A percentile compares a stretch with the other conserved stretches of the same genome.
Evolutionary conservation across 2,113 vertebrate species (phyloP).

Genomic region (Anhinga anhinga): DNA sequence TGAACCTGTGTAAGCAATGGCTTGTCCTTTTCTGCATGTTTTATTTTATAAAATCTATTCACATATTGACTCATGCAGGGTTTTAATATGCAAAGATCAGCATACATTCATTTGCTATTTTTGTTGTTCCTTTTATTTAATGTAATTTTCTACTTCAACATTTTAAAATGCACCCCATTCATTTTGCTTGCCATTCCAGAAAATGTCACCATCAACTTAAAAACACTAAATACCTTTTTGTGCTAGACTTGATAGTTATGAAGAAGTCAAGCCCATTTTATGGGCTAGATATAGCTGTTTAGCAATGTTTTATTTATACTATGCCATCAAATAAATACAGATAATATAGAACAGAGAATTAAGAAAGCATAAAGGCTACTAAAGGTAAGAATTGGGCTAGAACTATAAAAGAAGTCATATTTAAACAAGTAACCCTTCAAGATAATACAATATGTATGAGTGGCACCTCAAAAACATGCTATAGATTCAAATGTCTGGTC

Average conservation of each 20-base stretch:
- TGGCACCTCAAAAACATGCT: background rate
- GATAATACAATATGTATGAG: background rate
- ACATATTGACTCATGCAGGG: background rate
- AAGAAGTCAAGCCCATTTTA: constrained; percentile 9
- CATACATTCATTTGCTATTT: background rate
- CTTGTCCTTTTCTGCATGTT: background rate
- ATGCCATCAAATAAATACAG: background rate
- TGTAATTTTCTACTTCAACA: background rate
- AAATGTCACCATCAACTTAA: background rate
- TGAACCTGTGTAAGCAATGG: background rate
- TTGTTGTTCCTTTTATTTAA: background rate
- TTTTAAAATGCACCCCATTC: background rate
- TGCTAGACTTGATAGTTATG: background rate
- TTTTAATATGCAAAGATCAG: background rate
- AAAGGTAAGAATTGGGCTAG: background rate
- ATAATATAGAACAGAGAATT: background rate
- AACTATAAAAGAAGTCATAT: background rate
- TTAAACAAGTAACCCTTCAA: background rate
- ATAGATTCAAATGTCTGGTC: background rate
- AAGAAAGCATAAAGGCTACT: background rate
- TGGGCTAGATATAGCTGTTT: background rate
- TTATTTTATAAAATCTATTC: background rate
- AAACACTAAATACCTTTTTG: constrained; percentile 1
- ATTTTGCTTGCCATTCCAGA: background rate
- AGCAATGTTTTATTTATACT: constrained; percentile 16